phyloP scores from a whole-genome alignment of 2,113 vertebrate species.

The Urocitellus parryii region DNA sequence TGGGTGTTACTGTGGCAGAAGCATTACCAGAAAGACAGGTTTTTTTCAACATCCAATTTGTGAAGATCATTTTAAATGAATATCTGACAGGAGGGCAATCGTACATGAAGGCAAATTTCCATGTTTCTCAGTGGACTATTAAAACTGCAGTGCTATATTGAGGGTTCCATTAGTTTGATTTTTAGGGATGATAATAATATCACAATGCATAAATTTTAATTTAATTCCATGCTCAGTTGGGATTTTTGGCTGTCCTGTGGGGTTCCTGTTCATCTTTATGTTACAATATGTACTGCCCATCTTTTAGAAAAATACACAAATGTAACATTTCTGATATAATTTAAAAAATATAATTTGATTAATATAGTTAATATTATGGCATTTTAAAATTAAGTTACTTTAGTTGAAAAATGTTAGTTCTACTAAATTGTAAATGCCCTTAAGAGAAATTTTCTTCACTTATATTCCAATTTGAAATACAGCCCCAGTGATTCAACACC shows the following conservation, averaged over 20 bases:
- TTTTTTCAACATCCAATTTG: not conserved
- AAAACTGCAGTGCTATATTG: not conserved
- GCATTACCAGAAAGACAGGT: not conserved
- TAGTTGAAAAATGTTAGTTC: not conserved
- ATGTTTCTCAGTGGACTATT: not conserved
- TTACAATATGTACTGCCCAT: not conserved
- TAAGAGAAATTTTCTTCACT: not conserved
- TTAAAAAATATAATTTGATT: not conserved
- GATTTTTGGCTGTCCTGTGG: not conserved
- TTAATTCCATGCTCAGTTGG: not conserved
- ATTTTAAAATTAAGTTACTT: not conserved
- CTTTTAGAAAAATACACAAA: not conserved
- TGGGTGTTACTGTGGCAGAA: rapidly evolving
- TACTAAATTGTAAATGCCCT: not conserved
- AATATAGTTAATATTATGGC: not conserved
- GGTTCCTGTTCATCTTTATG: not conserved
- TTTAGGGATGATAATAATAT: not conserved
- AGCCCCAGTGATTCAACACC: not conserved
- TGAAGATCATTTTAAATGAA: not conserved
- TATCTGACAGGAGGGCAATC: not conserved
- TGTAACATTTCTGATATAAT: not conserved
- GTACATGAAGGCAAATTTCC: not conserved
- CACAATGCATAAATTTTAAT: not conserved
- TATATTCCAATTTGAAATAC: conserved; percentile 15
- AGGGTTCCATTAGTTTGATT: not conserved